A percentile compares a stretch with the other conserved stretches of the same genome.
Conservation (phyloP, 1,140 invertebrate genomes). For the Plectus sambesii region DNA sequence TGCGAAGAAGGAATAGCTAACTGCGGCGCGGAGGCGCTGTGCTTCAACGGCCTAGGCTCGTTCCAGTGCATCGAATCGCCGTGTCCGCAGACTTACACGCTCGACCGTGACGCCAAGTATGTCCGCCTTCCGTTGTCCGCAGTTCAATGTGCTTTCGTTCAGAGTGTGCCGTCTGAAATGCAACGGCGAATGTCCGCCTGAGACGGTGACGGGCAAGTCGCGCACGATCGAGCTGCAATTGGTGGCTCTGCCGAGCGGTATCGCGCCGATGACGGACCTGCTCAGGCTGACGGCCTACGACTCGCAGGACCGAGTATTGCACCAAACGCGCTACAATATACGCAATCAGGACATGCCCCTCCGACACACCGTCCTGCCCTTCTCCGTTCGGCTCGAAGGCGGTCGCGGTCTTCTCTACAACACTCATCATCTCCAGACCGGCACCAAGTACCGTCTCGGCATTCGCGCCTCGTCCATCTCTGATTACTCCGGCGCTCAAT, state of each 20-base stretch:
- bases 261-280: slow-evolving; percentile 26
- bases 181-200: no score
- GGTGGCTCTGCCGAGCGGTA: slow-evolving; percentile 26
- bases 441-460: slow-evolving; percentile 14
- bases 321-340: slow-evolving; percentile 21
- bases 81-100: slow-evolving; percentile 30
- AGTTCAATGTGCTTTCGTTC: slow-evolving; percentile 4
- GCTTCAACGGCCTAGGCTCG: slow-evolving; percentile 35
- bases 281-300: slow-evolving; percentile 33
- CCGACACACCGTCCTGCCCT: not conserved
- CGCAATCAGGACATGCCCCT: not conserved
- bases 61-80: slow-evolving; percentile 30
- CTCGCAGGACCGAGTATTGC: slow-evolving; percentile 21
- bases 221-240: slow-evolving; percentile 30
- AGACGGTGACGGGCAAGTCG: slow-evolving; percentile 26
- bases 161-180: slow-evolving; percentile 27
- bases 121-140: not conserved
- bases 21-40: slow-evolving; percentile 25
- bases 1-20: slow-evolving; percentile 5
- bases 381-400: slow-evolving; percentile 11
- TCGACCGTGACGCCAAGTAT: slow-evolving; percentile 13
- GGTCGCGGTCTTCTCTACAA: slow-evolving; percentile 21
- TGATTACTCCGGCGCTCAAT: slow-evolving; percentile 11
- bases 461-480: slow-evolving; percentile 19
- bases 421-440: slow-evolving; percentile 11